Percentiles rank a stretch among this genome's conserved stretches.
Evolutionary conservation across 2,797 vertebrate species (phyloP).

Genomic region (Pantherophis alleghaniensis): DNA sequence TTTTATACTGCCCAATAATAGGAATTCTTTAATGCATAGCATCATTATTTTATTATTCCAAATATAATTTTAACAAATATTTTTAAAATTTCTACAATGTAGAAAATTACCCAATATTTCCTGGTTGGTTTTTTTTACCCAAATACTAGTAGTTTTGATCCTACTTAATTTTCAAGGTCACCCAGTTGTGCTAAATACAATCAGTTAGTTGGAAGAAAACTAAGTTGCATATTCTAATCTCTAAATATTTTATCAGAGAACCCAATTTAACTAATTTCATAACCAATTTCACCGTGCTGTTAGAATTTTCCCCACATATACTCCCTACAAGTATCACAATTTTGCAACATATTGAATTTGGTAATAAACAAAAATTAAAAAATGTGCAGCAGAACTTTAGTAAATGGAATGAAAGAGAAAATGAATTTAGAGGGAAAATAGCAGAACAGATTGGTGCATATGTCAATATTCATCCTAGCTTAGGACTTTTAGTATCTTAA

Average conservation of each 20-base stretch:
- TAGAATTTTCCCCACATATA: background rate
- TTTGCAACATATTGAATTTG: background rate
- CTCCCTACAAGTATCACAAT: background rate
- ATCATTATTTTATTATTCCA: background rate
- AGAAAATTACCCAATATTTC: background rate
- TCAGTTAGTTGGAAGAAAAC: background rate
- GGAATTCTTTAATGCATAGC: background rate
- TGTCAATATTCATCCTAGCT: background rate
- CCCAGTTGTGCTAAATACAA: background rate
- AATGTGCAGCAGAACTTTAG: background rate
- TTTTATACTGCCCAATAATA: background rate
- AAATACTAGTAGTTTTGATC: background rate
- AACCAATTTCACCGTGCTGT: background rate
- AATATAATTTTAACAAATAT: background rate
- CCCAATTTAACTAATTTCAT: background rate
- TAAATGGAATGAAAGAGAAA: background rate
- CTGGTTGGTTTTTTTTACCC: background rate
- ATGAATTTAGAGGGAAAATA: background rate
- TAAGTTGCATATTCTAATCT: background rate
- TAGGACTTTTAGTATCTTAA: background rate
- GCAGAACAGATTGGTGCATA: background rate
- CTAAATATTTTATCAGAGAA: background rate
- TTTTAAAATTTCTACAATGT: background rate
- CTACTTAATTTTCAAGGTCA: background rate
- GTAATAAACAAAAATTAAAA: background rate